phyloP scores from a whole-genome alignment of 2,888 invertebrate genomes.

The Neocrepidodera transversa region DNA sequence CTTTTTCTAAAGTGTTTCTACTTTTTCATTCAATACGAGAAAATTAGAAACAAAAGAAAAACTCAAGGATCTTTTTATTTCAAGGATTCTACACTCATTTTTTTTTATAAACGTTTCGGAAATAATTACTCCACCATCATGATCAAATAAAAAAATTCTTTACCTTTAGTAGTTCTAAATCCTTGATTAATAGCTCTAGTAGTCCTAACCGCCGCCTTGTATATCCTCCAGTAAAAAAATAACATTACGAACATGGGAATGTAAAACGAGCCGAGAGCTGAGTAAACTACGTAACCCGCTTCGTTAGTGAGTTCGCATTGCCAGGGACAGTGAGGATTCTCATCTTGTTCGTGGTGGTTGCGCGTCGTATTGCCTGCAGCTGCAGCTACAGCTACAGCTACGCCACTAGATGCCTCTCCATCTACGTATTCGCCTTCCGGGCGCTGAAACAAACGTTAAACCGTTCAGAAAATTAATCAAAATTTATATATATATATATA shows the following conservation, averaged over 20 bases:
- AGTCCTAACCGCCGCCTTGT: constrained; percentile 90
- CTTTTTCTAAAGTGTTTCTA: too few species aligned
- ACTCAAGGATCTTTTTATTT: too few species aligned
- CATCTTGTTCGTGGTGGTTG: constrained; percentile 5
- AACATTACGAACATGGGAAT: constrained; percentile 98
- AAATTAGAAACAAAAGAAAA: too few species aligned
- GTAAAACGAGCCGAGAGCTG: constrained; percentile 97
- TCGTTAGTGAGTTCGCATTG: constrained; percentile 93
- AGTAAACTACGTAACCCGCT: constrained; percentile 95
- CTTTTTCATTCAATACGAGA: too few species aligned
- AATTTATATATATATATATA: neutral
- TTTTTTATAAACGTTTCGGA: too few species aligned
- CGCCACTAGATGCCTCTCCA: too few species aligned
- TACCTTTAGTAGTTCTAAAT: constrained; percentile 84
- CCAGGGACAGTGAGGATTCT: constrained; percentile 69
- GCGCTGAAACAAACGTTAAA: neutral
- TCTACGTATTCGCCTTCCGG: neutral
- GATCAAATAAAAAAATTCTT: too few species aligned
- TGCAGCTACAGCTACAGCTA: neutral
- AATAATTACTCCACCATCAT: too few species aligned
- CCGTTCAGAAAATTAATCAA: too few species aligned
- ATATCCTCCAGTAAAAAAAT: constrained; percentile 97
- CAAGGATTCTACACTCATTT: too few species aligned
- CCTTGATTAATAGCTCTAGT: constrained; percentile 93
- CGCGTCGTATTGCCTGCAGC: constrained; percentile 2